phyloP scores from a whole-genome alignment of 2,888 invertebrate genomes.

The Bellardia pandia region DNA sequence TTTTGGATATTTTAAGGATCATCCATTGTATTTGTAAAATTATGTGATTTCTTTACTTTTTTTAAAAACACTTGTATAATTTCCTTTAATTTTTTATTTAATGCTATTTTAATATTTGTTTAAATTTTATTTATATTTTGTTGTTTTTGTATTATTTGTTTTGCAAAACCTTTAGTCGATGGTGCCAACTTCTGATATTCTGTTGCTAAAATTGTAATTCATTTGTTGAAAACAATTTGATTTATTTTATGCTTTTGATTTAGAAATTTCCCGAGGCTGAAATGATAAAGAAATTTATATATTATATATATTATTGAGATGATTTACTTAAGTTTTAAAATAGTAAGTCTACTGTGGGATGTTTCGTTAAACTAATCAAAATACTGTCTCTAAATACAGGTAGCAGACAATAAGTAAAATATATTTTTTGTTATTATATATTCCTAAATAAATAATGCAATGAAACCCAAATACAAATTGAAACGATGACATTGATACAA shows the following conservation, averaged over 20 bases:
- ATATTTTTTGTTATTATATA: too few relatives aligned
- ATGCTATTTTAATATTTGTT: neutral
- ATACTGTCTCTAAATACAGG: too few relatives aligned
- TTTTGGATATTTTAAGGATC: slow-evolving; percentile 22
- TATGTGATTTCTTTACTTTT: slow-evolving; percentile 2
- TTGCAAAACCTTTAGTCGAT: neutral
- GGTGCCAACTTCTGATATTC: slow-evolving; percentile 5
- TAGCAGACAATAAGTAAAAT: too few relatives aligned
- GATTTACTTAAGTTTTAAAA: neutral
- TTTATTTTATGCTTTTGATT: slow-evolving; percentile 4
- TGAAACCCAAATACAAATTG: too few relatives aligned
- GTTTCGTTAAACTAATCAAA: too few relatives aligned
- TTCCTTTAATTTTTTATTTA: slow-evolving; percentile 1
- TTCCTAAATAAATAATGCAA: too few relatives aligned
- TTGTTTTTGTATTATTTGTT: neutral
- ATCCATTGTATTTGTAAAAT: slow-evolving; percentile 29
- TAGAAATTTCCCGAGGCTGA: slow-evolving; percentile 19
- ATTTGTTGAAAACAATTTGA: slow-evolving; percentile 37
- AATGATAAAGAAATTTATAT: slow-evolving; percentile 30
- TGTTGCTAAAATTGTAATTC: slow-evolving; percentile 5
- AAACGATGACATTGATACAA: too few relatives aligned
- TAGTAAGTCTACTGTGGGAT: too few relatives aligned
- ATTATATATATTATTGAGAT: neutral
- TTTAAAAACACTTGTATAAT: neutral
- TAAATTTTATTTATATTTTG: neutral